phyloP scores from a whole-genome alignment of 2,888 invertebrate genomes.

The Acleris sparsana region DNA sequence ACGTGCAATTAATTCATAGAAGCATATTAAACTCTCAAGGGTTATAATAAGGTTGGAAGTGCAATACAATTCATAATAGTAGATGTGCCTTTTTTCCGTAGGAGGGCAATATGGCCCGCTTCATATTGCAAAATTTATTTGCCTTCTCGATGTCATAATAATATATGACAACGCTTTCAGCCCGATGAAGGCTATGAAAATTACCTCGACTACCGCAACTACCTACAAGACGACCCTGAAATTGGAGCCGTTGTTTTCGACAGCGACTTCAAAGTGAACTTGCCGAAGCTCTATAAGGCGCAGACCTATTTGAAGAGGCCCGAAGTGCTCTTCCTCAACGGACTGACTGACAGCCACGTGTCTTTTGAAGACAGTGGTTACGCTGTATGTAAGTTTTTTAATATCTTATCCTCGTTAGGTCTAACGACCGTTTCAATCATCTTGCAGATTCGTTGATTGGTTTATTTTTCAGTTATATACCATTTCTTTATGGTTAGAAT shows the following conservation, averaged over 20 bases:
- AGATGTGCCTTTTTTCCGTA: too few species aligned
- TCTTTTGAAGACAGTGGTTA: conserved; percentile 52
- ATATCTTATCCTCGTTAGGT: background rate
- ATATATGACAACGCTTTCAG: conserved; percentile 44
- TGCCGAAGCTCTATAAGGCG: conserved; percentile 78
- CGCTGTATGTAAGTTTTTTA: background rate
- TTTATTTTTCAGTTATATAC: too few species aligned
- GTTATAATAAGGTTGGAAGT: too few species aligned
- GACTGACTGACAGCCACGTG: conserved; percentile 73
- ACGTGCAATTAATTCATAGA: too few species aligned
- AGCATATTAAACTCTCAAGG: too few species aligned
- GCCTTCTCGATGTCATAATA: background rate
- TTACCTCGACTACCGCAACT: conserved; percentile 57
- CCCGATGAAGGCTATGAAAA: conserved; percentile 56
- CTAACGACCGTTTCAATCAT: too few species aligned
- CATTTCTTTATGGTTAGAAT: too few species aligned
- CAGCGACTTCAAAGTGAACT: conserved; percentile 76
- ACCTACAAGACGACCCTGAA: conserved; percentile 65
- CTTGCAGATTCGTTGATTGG: too few species aligned
- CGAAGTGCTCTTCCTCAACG: conserved; percentile 79
- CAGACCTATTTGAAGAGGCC: conserved; percentile 71
- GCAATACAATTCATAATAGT: too few species aligned
- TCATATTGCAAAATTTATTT: too few species aligned
- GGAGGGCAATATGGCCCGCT: too few species aligned
- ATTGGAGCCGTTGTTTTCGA: conserved; percentile 84